Base-by-base conservation (phyloP, 2,888 invertebrate species). In the Dryomyza anilis region DNA sequence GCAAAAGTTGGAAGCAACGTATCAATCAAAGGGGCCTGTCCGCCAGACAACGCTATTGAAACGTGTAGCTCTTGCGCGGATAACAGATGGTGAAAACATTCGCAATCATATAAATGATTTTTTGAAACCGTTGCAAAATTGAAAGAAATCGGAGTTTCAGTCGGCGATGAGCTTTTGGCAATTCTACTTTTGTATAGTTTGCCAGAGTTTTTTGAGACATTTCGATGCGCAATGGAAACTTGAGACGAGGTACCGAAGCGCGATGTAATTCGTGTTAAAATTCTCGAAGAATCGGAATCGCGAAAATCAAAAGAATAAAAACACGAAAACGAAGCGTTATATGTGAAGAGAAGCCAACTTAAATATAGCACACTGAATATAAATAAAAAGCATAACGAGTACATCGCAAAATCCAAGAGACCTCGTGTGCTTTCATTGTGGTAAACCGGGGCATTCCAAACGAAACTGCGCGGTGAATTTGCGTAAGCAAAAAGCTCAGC, bases 1-100 rank as follows among this genome's bases (percentile, higher is more conserved):
- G 83, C 16, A 68, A 3, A 82, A 74, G 64, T 69, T 84, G 21
- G 65, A 80, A 55, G 30, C 52, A 2, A n/a, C n/a, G n/a, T n/a
- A n/a, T n/a, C n/a, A n/a, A n/a, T n/a, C n/a, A n/a, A n/a, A n/a
- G n/a, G n/a, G 81, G 4, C 81, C 81, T 1, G 80, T 81, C 1
- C 67, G 78, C 39, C 83, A 83, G 64, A 82, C 81, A 0, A 81
- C 77, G 3, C 65, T 83, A 4, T 64, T 84, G 14, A 83, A 84
- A 57, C 71, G 75, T 39, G 67, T 83, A 3, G 74, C 75, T 3
- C 61, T 80, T 5, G 74, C 74, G 8, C 74, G 74, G 33, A 81
- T 83, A 79, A 45, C 60, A 16, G 75, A 80, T 19, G 73, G 70
- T 1, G 70, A 64, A 2, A 77, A 81, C 60, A 72, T 81, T 2